These are phyloP conservation scores for Coptotermes formosanus DNA, from an alignment of 1,140 invertebrate species.

Conservation along the genomic window DNA sequence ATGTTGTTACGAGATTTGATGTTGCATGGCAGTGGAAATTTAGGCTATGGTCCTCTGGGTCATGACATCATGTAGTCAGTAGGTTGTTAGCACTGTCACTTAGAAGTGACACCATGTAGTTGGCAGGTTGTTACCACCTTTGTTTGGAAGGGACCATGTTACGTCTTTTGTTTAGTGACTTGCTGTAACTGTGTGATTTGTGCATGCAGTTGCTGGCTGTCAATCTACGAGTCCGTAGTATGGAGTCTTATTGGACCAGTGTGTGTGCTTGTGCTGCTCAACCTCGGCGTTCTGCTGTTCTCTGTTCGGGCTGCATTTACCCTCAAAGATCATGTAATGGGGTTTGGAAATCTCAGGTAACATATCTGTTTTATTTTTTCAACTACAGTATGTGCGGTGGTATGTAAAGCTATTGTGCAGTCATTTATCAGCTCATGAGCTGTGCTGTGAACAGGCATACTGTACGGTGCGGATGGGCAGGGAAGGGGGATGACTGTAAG, in stretches of 20 bases:
- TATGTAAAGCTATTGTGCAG: too few species aligned
- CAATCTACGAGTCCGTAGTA: conserved; percentile 84
- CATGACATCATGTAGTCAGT: too few species aligned
- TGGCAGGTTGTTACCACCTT: too few species aligned
- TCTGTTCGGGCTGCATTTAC: conserved; percentile 88
- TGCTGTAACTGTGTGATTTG: conserved; percentile 31
- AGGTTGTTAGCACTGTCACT: too few species aligned
- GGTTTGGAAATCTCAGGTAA: conserved; percentile 83
- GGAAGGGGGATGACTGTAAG: too few species aligned
- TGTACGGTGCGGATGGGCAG: too few species aligned
- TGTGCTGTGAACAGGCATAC: too few species aligned
- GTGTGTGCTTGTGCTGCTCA: conserved; percentile 70
- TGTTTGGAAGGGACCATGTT: background rate
- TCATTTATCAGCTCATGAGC: too few species aligned
- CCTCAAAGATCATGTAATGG: conserved; percentile 84
- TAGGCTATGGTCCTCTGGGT: too few species aligned
- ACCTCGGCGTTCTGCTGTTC: conserved; percentile 77
- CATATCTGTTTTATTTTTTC: background rate
- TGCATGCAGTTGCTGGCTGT: conserved; percentile 85
- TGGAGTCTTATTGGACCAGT: conserved; percentile 90
- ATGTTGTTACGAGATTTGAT: too few species aligned
- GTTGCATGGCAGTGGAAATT: too few species aligned
- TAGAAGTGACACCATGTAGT: too few species aligned
- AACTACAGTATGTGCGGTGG: background rate
- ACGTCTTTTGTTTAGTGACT: background rate